Percentiles rank a stretch among this genome's conserved stretches.
These are phyloP conservation scores for Eristalis arbustorum DNA, from an alignment of 2,888 invertebrate species.

Conservation along the genomic window DNA sequence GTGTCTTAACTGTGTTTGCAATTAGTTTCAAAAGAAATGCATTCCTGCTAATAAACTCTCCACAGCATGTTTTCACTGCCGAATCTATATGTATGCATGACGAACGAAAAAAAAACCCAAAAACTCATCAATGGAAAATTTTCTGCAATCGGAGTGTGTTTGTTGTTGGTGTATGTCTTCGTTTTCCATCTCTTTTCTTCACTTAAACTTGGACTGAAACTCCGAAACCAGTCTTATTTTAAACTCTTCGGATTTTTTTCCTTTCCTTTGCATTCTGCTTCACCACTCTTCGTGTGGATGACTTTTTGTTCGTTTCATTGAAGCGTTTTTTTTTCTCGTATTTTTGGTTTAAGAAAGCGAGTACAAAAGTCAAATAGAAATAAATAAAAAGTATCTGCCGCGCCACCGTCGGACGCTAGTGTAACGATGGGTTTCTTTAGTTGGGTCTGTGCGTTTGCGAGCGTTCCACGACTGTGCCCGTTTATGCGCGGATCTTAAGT, in stretches of 20 bases:
- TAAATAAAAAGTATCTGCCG: slow-evolving; percentile 27
- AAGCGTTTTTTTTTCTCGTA: slow-evolving; percentile 13
- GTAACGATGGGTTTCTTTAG: slow-evolving; percentile 51
- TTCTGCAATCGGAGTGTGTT: slow-evolving; percentile 71
- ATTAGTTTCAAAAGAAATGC: slow-evolving; percentile 47
- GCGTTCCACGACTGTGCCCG: slow-evolving; percentile 25
- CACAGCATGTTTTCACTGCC: slow-evolving; percentile 61
- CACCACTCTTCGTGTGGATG: slow-evolving; percentile 40
- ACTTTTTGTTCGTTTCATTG: slow-evolving; percentile 46
- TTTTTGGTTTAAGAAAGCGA: slow-evolving; percentile 27
- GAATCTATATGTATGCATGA: slow-evolving; percentile 12
- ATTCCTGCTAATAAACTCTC: slow-evolving; percentile 65
- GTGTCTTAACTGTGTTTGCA: neutral
- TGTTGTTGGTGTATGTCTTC: slow-evolving; percentile 34
- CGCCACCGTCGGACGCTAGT: slow-evolving; percentile 45
- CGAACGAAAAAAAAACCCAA: slow-evolving; percentile 49
- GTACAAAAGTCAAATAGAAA: slow-evolving; percentile 32
- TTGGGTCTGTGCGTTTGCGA: slow-evolving; percentile 35
- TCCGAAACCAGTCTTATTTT: slow-evolving; percentile 62
- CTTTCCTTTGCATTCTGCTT: slow-evolving; percentile 48
- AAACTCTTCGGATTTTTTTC: slow-evolving; percentile 36
- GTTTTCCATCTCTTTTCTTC: slow-evolving; percentile 37
- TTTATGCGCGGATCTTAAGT: slow-evolving; percentile 49
- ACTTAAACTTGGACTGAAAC: slow-evolving; percentile 50
- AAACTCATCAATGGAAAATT: slow-evolving; percentile 76